These are phyloP conservation scores for Tokudaia tokunoshimensis DNA, from an alignment of 2,797 vertebrate genomes.

Conservation along the genomic window DNA sequence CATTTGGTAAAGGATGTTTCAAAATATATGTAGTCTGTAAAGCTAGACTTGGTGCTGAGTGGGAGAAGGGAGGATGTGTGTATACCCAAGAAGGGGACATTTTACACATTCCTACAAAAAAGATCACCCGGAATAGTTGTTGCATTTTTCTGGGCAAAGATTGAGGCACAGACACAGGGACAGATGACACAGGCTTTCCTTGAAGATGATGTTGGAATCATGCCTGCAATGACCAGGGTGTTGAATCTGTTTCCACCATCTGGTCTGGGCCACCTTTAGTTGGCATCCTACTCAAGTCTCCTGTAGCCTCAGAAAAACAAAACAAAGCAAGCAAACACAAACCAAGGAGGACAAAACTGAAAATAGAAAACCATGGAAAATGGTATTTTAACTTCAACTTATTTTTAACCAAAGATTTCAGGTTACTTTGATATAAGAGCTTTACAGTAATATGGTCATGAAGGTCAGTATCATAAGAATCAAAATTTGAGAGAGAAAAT, in stretches of 20 bases:
- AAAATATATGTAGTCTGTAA: background rate
- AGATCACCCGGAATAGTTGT: background rate
- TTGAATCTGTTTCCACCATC: background rate
- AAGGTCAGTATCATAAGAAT: conserved; percentile 23
- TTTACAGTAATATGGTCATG: background rate
- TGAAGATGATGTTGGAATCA: background rate
- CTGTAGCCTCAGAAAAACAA: background rate
- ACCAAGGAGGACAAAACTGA: background rate
- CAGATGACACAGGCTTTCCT: background rate
- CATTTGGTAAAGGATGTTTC: conserved; percentile 30
- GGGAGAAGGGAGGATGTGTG: background rate
- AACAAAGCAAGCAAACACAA: background rate
- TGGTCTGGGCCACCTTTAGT: background rate
- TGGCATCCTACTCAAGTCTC: background rate
- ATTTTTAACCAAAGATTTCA: background rate
- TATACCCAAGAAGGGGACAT: background rate
- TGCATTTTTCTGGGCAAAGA: background rate
- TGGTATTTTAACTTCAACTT: background rate
- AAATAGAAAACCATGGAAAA: background rate
- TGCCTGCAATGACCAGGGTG: background rate
- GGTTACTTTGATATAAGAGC: background rate
- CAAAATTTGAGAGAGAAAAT: conserved; percentile 3
- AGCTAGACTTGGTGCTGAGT: background rate
- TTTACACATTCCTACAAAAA: background rate
- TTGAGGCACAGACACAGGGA: background rate